Evolutionary conservation across 2,888 invertebrate species (phyloP).

Genomic region (Cheilosia vulpina): DNA sequence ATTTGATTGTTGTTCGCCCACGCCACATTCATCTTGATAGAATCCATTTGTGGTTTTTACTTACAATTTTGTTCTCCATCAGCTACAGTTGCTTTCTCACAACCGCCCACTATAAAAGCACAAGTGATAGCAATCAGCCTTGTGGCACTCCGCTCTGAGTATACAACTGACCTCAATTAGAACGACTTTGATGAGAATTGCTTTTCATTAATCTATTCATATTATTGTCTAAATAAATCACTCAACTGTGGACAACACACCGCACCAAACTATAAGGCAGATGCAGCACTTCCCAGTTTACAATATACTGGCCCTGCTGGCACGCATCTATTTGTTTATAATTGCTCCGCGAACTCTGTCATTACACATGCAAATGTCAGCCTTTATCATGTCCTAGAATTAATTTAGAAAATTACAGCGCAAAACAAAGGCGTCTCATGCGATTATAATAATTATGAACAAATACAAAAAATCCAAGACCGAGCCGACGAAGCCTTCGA

Average conservation of each 20-base stretch:
- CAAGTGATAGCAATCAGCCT: not conserved
- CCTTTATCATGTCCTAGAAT: conserved; percentile 56
- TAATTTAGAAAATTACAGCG: conserved; percentile 47
- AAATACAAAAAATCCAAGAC: not conserved
- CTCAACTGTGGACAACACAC: not conserved
- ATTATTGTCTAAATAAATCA: conserved; percentile 25
- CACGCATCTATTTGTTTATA: conserved; percentile 17
- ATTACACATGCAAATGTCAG: conserved; percentile 62
- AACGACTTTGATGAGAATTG: not conserved
- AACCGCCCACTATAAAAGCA: not conserved
- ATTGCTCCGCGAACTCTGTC: conserved; percentile 1
- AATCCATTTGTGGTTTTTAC: no score
- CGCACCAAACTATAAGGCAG: not conserved
- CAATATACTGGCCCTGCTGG: not conserved
- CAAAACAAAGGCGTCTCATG: conserved; percentile 29
- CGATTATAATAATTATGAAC: conserved; percentile 39
- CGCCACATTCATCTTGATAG: no score
- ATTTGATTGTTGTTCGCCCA: no score
- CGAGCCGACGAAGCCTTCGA: conserved; percentile 10
- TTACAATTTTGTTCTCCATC: no score
- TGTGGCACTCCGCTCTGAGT: not conserved
- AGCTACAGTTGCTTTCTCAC: no score
- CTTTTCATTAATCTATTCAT: not conserved
- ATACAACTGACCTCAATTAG: not conserved
- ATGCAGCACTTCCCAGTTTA: not conserved